Evolutionary conservation across 2,113 vertebrate species (phyloP).

Genomic region (Rhipidura dahli): DNA sequence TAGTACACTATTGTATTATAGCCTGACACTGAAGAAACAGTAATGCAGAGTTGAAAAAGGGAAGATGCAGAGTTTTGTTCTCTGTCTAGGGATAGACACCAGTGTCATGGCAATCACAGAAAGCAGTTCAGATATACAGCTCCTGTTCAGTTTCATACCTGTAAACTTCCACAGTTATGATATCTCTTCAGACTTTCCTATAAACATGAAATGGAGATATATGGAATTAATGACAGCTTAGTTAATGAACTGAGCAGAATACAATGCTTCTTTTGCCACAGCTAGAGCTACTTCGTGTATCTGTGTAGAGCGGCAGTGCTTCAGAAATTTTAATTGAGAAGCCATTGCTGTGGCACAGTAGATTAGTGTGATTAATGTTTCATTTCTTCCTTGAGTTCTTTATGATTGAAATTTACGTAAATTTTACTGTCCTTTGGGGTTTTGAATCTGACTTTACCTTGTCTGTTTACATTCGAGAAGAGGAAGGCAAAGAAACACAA

Average conservation of each 20-base stretch:
- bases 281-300: neutral
- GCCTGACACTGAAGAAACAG: neutral
- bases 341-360: neutral
- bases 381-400: neutral
- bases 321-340: neutral
- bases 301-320: neutral
- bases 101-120: neutral
- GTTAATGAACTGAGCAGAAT: neutral
- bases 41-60: neutral
- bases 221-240: neutral
- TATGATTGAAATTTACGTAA: neutral
- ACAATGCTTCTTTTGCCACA: neutral
- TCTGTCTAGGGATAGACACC: neutral
- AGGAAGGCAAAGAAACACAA: neutral
- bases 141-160: neutral
- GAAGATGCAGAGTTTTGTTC: neutral
- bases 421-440: fast-evolving
- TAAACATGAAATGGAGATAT: neutral
- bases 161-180: neutral
- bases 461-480: neutral
- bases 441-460: neutral
- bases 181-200: neutral
- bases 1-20: neutral
- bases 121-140: neutral
- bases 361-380: neutral